Conservation (phyloP, 2,888 invertebrate species). For the Flabesymbios commensalis region DNA sequence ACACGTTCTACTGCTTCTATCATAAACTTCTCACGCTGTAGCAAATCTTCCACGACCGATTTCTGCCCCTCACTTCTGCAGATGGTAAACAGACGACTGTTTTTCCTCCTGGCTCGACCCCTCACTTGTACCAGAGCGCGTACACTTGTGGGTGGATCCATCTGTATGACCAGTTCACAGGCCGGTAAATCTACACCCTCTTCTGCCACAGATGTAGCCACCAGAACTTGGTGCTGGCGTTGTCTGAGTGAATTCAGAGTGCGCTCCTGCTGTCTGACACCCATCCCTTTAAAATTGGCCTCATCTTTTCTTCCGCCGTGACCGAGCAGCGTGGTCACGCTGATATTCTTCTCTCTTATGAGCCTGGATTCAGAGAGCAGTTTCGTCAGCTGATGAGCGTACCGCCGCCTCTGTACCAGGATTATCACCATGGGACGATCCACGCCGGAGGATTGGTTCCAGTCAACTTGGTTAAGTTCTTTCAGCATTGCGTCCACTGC, state of each 20-base stretch:
- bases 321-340: conserved; percentile 42
- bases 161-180: conserved; percentile 50
- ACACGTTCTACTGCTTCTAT: conserved; percentile 39
- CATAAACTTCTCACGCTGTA: conserved; percentile 46
- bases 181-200: conserved; percentile 54
- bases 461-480: not conserved
- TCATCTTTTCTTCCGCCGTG: conserved; percentile 44
- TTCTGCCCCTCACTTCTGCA: conserved; percentile 42
- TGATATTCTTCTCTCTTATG: conserved; percentile 26
- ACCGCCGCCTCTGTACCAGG: conserved; percentile 44
- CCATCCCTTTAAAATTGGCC: conserved; percentile 54
- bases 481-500: not conserved
- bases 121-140: conserved; percentile 54
- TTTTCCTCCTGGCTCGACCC: conserved; percentile 48
- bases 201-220: conserved; percentile 55
- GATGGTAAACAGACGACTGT: conserved; percentile 50
- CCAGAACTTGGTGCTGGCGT: conserved; percentile 43
- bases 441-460: not conserved
- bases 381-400: conserved; percentile 38
- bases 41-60: conserved; percentile 39
- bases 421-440: conserved; percentile 43
- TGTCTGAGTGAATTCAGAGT: conserved; percentile 42
- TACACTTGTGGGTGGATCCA: conserved; percentile 51
- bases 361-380: conserved; percentile 29
- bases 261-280: conserved; percentile 45